Evolutionary conservation across 2,888 invertebrate species (phyloP).

Genomic region (Scrobipalpa costella): DNA sequence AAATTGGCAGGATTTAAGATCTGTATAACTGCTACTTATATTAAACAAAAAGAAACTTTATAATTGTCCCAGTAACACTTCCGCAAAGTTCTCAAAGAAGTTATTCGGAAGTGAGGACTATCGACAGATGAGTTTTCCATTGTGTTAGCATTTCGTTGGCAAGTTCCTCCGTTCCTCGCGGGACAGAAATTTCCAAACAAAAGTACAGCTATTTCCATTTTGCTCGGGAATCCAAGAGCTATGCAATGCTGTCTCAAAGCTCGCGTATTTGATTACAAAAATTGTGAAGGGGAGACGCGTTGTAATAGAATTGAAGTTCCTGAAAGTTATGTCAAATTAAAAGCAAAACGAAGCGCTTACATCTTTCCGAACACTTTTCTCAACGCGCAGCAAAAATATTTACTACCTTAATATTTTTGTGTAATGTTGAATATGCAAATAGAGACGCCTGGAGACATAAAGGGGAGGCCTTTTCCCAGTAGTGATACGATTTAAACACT

Average conservation of each 20-base stretch:
- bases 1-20: too few relatives aligned
- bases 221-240: constrained; percentile 5
- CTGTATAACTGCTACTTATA: too few relatives aligned
- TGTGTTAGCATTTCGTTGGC: constrained; percentile 21
- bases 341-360: too few relatives aligned
- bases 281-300: neutral
- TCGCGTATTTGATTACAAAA: constrained; percentile 9
- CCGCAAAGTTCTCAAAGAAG: neutral
- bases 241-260: constrained; percentile 20
- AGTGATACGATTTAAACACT: too few relatives aligned
- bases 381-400: too few relatives aligned
- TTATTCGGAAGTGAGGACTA: constrained; percentile 13
- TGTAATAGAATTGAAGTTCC: neutral
- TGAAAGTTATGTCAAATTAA: neutral
- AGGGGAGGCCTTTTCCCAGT: too few relatives aligned
- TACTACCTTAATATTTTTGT: too few relatives aligned
- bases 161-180: constrained; percentile 10
- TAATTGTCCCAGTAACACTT: neutral
- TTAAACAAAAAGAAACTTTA: too few relatives aligned
- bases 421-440: too few relatives aligned
- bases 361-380: too few relatives aligned
- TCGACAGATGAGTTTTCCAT: constrained; percentile 21
- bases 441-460: too few relatives aligned
- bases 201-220: constrained; percentile 24
- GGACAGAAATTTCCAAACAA: constrained; percentile 21